phyloP scores from a whole-genome alignment of 2,888 invertebrate genomes.

The Aleiodes testaceus region DNA sequence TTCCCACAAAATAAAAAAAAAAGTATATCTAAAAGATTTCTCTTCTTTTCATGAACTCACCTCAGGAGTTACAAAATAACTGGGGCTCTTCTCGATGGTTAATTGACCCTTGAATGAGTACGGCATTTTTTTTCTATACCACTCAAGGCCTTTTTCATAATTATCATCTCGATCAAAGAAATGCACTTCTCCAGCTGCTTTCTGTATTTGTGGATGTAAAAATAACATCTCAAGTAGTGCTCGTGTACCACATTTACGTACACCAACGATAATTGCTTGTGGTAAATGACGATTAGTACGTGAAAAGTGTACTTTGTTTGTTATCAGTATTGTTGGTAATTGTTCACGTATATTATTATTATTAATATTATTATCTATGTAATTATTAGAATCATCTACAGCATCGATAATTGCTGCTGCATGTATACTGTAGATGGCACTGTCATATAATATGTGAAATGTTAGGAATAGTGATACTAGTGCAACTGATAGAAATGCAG shows the following conservation, averaged over 20 bases:
- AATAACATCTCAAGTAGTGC: conserved; percentile 97
- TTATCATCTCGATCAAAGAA: conserved; percentile 97
- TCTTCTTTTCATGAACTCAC: conserved; percentile 75
- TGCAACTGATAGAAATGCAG: conserved; percentile 85
- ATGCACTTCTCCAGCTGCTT: conserved; percentile 95
- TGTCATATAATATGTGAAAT: conserved; percentile 89
- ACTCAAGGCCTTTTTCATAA: conserved; percentile 92
- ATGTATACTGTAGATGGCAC: conserved; percentile 87
- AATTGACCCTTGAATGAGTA: conserved; percentile 93
- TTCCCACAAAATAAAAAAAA: not conserved
- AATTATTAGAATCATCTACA: conserved; percentile 32
- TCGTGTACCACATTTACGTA: conserved; percentile 96
- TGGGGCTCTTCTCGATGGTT: conserved; percentile 98
- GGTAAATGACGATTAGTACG: conserved; percentile 79
- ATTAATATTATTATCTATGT: conserved; percentile 56
- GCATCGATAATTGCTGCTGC: conserved; percentile 71
- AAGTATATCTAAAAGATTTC: not conserved
- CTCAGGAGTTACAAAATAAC: conserved; percentile 96
- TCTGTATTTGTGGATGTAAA: conserved; percentile 93
- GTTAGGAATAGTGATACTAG: conserved; percentile 88
- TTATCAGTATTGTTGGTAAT: conserved; percentile 70
- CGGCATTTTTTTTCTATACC: conserved; percentile 97
- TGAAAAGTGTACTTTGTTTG: conserved; percentile 76
- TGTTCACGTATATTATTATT: conserved; percentile 69
- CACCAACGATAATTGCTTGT: conserved; percentile 94